A percentile compares a stretch with the other conserved stretches of the same genome.
Evolutionary conservation across 2,113 vertebrate genomes (phyloP).

Genomic region (Corvus hawaiiensis): DNA sequence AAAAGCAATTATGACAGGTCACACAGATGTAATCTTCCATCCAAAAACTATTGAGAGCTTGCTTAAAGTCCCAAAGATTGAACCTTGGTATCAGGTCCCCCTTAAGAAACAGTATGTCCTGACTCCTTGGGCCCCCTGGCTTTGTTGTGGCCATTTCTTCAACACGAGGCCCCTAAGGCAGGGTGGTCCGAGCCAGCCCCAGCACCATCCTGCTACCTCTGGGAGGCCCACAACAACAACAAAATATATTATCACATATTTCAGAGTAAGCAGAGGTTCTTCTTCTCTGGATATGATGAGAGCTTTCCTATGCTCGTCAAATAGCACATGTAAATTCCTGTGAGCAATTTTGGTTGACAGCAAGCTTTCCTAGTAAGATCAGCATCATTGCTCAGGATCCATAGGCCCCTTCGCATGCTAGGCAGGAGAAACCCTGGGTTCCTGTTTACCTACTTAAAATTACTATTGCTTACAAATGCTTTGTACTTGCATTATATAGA

Average conservation of each 20-base stretch:
- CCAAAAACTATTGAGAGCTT: not conserved
- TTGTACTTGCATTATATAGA: not conserved
- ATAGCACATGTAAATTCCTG: not conserved
- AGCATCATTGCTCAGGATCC: not conserved
- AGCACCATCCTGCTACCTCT: not conserved
- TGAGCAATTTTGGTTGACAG: not conserved
- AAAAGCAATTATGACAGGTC: rapidly evolving
- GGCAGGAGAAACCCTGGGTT: not conserved
- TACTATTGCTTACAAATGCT: not conserved
- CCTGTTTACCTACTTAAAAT: not conserved
- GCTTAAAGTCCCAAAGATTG: not conserved
- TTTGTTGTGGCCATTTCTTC: not conserved
- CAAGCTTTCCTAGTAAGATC: not conserved
- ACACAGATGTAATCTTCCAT: not conserved
- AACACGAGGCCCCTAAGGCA: rapidly evolving
- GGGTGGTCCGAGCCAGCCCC: not conserved
- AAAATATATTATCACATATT: not conserved
- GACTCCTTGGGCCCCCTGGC: not conserved
- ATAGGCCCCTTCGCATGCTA: not conserved
- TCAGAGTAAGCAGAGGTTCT: not conserved
- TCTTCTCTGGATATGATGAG: not conserved
- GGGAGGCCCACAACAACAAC: not conserved
- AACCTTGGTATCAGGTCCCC: not conserved
- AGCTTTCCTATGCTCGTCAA: not conserved
- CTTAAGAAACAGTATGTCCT: not conserved